Percentiles rank a stretch among this genome's conserved stretches.
Conservation (phyloP, 2,888 invertebrate species). For the Lucinisca nassula region DNA sequence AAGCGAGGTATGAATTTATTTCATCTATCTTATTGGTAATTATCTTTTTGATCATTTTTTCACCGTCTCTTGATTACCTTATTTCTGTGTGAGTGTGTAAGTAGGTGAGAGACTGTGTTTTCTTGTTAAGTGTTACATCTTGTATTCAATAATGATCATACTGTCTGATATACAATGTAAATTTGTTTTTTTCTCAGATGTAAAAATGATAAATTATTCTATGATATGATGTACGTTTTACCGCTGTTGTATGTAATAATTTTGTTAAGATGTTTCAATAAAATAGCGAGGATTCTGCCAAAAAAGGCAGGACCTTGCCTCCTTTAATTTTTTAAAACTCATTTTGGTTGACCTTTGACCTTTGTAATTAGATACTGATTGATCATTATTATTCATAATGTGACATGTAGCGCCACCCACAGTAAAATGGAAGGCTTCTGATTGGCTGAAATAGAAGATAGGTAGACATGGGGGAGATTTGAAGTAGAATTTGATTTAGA, state of each 20-base stretch:
- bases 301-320: slow-evolving; percentile 58
- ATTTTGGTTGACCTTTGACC: slow-evolving; percentile 81
- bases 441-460: slow-evolving; percentile 44
- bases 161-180: neutral
- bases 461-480: neutral
- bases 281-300: slow-evolving; percentile 47
- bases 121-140: neutral
- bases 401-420: slow-evolving; percentile 29
- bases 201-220: slow-evolving; percentile 9
- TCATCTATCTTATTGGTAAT: neutral
- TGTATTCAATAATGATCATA: neutral
- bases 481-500: neutral
- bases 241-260: neutral
- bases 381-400: slow-evolving; percentile 34
- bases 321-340: slow-evolving; percentile 79
- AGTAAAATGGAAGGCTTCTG: slow-evolving; percentile 18
- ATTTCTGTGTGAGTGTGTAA: neutral
- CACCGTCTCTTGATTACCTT: neutral
- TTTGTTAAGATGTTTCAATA: slow-evolving; percentile 14
- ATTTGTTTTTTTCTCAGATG: neutral
- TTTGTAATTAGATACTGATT: slow-evolving; percentile 57
- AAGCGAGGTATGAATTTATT: neutral
- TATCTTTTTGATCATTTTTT: neutral
- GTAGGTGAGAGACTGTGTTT: neutral
- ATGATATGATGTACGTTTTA: neutral